Evolutionary conservation across 2,888 invertebrate genomes (phyloP).

Genomic region (Cephus rjabovi): DNA sequence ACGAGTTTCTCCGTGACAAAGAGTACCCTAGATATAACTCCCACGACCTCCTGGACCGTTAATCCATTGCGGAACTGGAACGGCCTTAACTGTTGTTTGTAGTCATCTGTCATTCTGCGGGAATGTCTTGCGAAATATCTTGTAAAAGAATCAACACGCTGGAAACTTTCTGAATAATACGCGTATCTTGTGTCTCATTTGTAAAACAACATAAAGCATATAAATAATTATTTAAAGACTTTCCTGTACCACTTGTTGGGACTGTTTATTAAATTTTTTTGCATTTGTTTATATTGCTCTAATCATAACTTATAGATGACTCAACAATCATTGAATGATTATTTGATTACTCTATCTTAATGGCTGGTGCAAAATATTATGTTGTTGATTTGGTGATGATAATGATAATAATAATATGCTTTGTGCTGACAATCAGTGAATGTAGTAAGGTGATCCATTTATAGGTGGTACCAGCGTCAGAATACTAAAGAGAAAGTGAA

Average conservation of each 20-base stretch:
- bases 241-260: not conserved
- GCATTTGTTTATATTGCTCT: not conserved
- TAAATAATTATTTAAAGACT: not conserved
- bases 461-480: not conserved
- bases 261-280: not conserved
- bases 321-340: not conserved
- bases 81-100: conserved; percentile 1
- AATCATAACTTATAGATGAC: not conserved
- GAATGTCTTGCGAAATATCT: conserved; percentile 1
- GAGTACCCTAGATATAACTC: not conserved
- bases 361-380: not conserved
- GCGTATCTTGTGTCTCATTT: not conserved
- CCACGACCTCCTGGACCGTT: not conserved
- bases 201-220: not conserved
- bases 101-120: conserved; percentile 16
- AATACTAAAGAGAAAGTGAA: conserved; percentile 22
- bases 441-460: conserved; percentile 5
- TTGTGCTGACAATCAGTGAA: conserved; percentile 5
- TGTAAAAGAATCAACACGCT: not conserved
- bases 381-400: not conserved
- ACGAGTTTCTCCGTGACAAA: not conserved
- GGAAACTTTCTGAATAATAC: not conserved
- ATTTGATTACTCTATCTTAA: not conserved
- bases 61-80: not conserved
- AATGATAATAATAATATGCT: not conserved